Conservation (phyloP, 2,113 vertebrate species). For the Lophotis ruficrista region DNA sequence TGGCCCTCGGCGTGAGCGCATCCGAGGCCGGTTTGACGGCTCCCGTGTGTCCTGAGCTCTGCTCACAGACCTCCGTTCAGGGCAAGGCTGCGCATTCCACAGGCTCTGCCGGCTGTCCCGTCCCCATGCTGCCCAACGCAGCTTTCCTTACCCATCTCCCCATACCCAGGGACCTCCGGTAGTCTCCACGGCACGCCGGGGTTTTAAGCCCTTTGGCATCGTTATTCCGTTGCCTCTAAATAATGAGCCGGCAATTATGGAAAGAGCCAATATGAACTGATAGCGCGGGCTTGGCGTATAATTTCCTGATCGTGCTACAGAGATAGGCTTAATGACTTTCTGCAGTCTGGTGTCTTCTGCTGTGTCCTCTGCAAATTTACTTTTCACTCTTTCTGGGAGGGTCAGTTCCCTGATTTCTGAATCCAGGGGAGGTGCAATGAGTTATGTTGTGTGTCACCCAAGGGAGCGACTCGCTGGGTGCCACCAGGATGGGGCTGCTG, state of each 20-base stretch:
- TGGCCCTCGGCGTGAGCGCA: accelerated
- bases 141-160: accelerated
- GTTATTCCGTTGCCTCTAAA: background rate
- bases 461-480: accelerated
- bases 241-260: accelerated
- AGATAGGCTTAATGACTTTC: background rate
- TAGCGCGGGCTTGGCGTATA: accelerated
- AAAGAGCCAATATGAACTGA: background rate
- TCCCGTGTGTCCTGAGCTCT: accelerated
- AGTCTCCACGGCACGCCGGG: background rate
- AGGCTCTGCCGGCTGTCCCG: background rate
- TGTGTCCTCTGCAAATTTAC: background rate
- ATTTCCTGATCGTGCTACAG: accelerated
- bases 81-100: background rate
- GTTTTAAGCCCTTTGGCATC: background rate
- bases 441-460: accelerated
- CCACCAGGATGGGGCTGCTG: accelerated
- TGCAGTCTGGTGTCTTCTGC: background rate
- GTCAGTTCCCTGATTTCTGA: background rate
- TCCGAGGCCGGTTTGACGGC: accelerated
- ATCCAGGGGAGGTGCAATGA: accelerated
- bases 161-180: accelerated
- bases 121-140: accelerated
- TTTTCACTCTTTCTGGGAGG: background rate
- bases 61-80: accelerated